Evolutionary conservation across 2,888 invertebrate genomes (phyloP), one percentile per base, ranked within the genome.

Genomic region (Mesorhabditis spiculigera): DNA sequence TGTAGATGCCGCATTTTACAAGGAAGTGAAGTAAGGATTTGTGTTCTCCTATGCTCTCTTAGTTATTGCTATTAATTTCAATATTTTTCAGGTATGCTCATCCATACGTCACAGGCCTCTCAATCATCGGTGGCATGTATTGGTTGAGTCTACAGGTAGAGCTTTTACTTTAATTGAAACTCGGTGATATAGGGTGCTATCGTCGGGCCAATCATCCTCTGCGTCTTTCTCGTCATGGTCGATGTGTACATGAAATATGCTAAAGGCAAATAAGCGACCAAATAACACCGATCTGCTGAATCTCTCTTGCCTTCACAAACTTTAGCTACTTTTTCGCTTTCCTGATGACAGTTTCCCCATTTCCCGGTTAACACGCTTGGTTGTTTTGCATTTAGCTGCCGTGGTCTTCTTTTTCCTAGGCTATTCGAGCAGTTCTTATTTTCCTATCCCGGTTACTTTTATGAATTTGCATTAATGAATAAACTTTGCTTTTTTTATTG

Each of bases 101-200:
- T 88, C 96, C 96, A 0, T 97, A 96, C 88, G 90, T 97, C 74
- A 96, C 96, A 6, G 97, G 95, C 50, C 89, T 98, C 69, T 93
- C 97, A 4, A 94, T 98, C 85, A 96, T 95, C 28, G 97, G 97
- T 10, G 98, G 98, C 65, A 93, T 98, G 86, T 95, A 95, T 88
- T 97, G 94, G 90, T 89, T 96, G 78, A 97, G 97, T 0, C 91
- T 94, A 70, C 94, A 79, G 77, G 77, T 75, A 28, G 58, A 41
- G 13, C 6, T 50, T 43, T 41, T 43, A 28, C 28, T 28, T 28
- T 28, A 28, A 28, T 28, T 28, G 28, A 28, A 50, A 50, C n/a
- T n/a, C 58, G n/a, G n/a, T 50, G n/a, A 50, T 81, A 43, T 76
- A 96, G 87, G 98, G 98, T 0, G 96, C 96, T 2, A 93, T 98